Conservation (phyloP, 2,888 invertebrate genomes). For the Dasysyrphus tricinctus region DNA sequence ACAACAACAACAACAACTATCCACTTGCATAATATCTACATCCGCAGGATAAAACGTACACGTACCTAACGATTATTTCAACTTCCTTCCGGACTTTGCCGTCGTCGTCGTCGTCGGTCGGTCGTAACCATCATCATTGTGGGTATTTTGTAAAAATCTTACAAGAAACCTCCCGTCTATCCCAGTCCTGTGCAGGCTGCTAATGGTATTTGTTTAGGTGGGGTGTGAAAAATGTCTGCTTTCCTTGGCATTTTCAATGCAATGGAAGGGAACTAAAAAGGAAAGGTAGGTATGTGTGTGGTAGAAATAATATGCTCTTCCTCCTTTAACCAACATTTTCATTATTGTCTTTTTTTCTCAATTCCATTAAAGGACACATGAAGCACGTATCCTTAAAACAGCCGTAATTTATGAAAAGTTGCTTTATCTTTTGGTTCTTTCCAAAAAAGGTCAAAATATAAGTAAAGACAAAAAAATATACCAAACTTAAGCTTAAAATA, state of each 20-base stretch:
- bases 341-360: constrained; percentile 2
- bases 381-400: constrained; percentile 63
- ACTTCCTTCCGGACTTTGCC: constrained; percentile 51
- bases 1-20: constrained; percentile 10
- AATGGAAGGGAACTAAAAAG: neutral
- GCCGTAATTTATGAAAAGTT: constrained; percentile 54
- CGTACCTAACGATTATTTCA: constrained; percentile 26
- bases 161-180: constrained; percentile 15
- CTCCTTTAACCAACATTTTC: neutral
- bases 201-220: constrained; percentile 11
- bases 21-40: constrained; percentile 21
- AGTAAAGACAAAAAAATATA: neutral
- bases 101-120: neutral
- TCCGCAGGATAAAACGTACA: constrained; percentile 34
- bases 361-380: constrained; percentile 50
- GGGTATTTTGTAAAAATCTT: neutral
- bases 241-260: constrained; percentile 12
- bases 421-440: constrained; percentile 40
- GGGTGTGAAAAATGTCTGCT: constrained; percentile 35
- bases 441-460: neutral
- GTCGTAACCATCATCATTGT: neutral
- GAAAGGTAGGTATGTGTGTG: constrained; percentile 15
- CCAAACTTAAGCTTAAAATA: constrained; percentile 33
- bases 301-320: neutral
- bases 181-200: constrained; percentile 2